A percentile compares a stretch with the other conserved stretches of the same genome.
These are phyloP conservation scores for Liodrosophila aerea DNA, from an alignment of 2,888 invertebrate genomes.

Conservation along the genomic window DNA sequence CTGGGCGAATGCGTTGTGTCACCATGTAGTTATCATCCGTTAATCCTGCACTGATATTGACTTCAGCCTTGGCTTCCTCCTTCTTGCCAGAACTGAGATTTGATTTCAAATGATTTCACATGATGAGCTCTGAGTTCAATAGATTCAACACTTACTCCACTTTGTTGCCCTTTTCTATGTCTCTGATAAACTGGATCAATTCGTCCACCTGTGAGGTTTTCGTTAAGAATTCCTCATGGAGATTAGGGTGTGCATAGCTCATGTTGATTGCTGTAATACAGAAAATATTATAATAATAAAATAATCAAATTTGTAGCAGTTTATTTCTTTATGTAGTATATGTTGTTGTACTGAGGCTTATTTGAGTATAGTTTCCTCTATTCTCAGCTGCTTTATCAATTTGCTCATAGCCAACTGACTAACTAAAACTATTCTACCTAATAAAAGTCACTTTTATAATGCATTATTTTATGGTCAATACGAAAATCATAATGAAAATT, in stretches of 20 bases:
- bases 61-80: conserved; percentile 22
- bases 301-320: neutral
- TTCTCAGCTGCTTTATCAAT: conserved; percentile 24
- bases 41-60: conserved; percentile 17
- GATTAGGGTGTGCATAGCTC: conserved; percentile 9
- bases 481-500: too few relatives aligned
- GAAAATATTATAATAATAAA: neutral
- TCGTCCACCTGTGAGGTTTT: conserved; percentile 33
- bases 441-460: too few relatives aligned
- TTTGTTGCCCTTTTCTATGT: conserved; percentile 30
- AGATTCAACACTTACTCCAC: conserved; percentile 29
- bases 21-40: conserved; percentile 32
- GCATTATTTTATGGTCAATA: too few relatives aligned
- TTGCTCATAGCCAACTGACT: too few relatives aligned
- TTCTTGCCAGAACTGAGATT: conserved; percentile 2
- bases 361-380: conserved; percentile 2
- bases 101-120: neutral
- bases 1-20: rapidly evolving
- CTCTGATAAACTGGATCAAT: conserved; percentile 27
- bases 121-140: too few relatives aligned
- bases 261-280: conserved; percentile 9
- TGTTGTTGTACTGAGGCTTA: neutral
- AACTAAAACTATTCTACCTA: too few relatives aligned
- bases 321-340: neutral
- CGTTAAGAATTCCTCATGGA: conserved; percentile 40